These are phyloP conservation scores for Druon quercuslanigerum DNA, from an alignment of 1,140 invertebrate genomes.

Conservation along the genomic window DNA sequence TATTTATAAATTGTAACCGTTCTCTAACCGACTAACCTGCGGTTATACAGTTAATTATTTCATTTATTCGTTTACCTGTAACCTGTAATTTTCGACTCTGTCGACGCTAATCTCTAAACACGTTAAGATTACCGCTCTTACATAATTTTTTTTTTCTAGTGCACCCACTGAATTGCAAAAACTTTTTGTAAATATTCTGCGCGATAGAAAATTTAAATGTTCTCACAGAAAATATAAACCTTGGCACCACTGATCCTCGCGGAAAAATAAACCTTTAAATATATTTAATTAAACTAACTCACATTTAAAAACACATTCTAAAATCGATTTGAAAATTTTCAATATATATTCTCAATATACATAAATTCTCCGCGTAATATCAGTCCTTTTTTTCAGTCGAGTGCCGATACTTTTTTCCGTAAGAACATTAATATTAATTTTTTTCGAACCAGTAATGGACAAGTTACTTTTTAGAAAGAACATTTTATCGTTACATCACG, in stretches of 20 bases:
- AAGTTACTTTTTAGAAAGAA: too few relatives aligned
- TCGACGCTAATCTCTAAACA: slow-evolving; percentile 40
- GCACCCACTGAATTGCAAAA: slow-evolving; percentile 14
- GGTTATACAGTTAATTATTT: slow-evolving; percentile 59
- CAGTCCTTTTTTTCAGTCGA: too few relatives aligned
- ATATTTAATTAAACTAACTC: background rate
- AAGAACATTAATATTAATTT: too few relatives aligned
- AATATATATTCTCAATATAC: too few relatives aligned
- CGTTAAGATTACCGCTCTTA: slow-evolving; percentile 14
- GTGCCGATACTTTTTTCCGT: too few relatives aligned
- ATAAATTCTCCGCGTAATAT: too few relatives aligned
- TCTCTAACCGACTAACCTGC: slow-evolving; percentile 58
- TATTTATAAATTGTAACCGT: slow-evolving; percentile 49
- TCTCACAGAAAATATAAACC: background rate
- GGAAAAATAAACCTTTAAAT: slow-evolving; percentile 14
- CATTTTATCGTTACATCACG: too few relatives aligned
- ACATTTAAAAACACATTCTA: background rate
- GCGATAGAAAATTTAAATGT: background rate
- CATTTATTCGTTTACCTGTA: slow-evolving; percentile 39
- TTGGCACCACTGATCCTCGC: slow-evolving; percentile 22
- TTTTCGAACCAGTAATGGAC: too few relatives aligned
- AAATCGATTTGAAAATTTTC: background rate
- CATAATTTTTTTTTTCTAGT: background rate
- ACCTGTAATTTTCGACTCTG: slow-evolving; percentile 28
- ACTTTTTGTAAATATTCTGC: background rate